phyloP scores from a whole-genome alignment of 2,113 vertebrate species.

The Salvelinus alpinus region DNA sequence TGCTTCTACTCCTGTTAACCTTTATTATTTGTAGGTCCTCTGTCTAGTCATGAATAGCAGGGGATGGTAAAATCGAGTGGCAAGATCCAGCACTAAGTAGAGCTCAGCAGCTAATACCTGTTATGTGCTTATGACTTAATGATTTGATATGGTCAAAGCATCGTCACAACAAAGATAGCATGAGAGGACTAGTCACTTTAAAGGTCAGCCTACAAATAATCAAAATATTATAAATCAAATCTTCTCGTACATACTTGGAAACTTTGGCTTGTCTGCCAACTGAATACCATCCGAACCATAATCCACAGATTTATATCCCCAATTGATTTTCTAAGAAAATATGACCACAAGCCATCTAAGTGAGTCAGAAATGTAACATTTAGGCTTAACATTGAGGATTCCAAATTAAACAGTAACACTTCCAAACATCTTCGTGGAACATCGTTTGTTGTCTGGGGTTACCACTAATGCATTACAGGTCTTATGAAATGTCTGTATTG shows the following conservation, averaged over 20 bases:
- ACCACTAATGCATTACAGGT: not conserved
- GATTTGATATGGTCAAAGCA: not conserved
- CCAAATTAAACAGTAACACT: not conserved
- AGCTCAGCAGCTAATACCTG: not conserved
- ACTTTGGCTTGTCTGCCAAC: not conserved
- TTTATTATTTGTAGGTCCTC: not conserved
- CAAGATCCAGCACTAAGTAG: not conserved
- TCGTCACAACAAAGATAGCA: too few species aligned
- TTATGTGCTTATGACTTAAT: not conserved
- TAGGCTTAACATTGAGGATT: not conserved
- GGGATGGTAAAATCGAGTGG: slow-evolving; percentile 13
- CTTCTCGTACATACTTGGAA: not conserved
- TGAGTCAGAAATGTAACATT: not conserved
- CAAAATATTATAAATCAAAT: slow-evolving; percentile 11
- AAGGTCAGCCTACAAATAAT: not conserved
- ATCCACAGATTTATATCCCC: slow-evolving; percentile 24
- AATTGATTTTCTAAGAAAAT: slow-evolving; percentile 24
- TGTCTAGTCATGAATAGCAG: not conserved
- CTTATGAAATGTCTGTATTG: not conserved
- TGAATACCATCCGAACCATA: slow-evolving; percentile 25
- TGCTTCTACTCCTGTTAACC: not conserved
- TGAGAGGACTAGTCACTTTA: not conserved
- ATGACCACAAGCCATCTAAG: slow-evolving; percentile 9
- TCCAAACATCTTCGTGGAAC: not conserved
- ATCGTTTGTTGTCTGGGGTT: not conserved